Evolutionary conservation across 2,113 vertebrate species (phyloP), one percentile per base, ranked within the genome.

Genomic region (Neotragus moschatus): DNA sequence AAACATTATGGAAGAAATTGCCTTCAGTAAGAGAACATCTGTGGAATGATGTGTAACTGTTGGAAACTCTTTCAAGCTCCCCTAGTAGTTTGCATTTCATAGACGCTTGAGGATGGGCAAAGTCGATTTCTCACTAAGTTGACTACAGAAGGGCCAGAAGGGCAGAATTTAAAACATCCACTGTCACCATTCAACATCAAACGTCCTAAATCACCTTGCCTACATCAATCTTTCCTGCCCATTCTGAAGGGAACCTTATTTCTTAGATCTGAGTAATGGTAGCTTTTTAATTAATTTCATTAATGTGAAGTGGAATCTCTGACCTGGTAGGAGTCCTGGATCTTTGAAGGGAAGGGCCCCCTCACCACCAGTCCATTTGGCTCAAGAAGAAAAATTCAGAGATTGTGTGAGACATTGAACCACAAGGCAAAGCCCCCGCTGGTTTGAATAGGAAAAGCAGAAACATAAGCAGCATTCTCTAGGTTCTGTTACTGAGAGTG

Each of bases 1-100:
- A 97, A 96, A 86, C 90, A 88, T 56, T 55, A 82, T 89, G 30
- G 55, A 47, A 73, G 66, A 95, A 95, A 92, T 15, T 70, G 45
- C 85, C 75, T 61, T 97, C 49, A 49, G 61, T 63, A 45, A 55
- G 66, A 87, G 43, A 66, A n/a, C 15, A 70, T 86, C 84, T 45
- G 9, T 33, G 25, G 55, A 88, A 81, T 19, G 49, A 60, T 16
- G 13, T 16, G 91, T 60, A 84, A 23, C 51, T 36, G 3, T 26
- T 45, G n/a, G 66, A 66, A 60, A 43, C 26, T 36, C 80, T 90
- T 77, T 53, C 70, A 94, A 88, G 84, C 30, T 33, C 45, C 30
- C 75, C 39, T 61, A 33, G 49, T 21, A n/a, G 28, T 90, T 49
- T 80, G n/a, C 80, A 49, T 82, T 94, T 97, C 94, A 81, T 0